A percentile compares a stretch with the other conserved stretches of the same genome.
phyloP scores from a whole-genome alignment of 2,797 vertebrate genomes.

The Poecilia velifera region DNA sequence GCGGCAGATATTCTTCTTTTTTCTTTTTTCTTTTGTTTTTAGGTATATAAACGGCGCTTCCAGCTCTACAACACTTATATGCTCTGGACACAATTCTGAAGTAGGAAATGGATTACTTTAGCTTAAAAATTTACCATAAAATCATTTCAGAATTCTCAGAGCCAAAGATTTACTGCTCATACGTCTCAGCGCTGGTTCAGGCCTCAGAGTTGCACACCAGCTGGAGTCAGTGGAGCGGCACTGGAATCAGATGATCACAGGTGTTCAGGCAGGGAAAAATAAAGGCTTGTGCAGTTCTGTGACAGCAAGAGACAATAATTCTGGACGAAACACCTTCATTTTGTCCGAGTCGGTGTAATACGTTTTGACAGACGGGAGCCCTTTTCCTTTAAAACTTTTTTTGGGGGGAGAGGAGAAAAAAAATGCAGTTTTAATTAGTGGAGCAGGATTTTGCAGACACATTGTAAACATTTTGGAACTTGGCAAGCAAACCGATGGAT shows the following conservation, averaged over 20 bases:
- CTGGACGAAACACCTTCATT: conserved; percentile 9
- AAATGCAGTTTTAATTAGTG: neutral
- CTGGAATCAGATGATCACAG: conserved; percentile 6
- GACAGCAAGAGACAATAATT: conserved; percentile 13
- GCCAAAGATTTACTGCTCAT: neutral
- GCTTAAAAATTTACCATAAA: neutral
- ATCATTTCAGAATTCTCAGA: neutral
- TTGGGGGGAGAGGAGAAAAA: no score
- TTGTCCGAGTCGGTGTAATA: neutral
- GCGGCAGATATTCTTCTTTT: neutral
- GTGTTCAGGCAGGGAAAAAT: conserved; percentile 19
- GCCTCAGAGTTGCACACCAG: conserved; percentile 7
- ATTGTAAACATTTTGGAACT: neutral
- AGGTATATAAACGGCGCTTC: no score
- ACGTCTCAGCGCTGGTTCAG: conserved; percentile 3
- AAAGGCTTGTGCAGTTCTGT: conserved; percentile 8
- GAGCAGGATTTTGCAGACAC: neutral
- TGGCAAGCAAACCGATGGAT: neutral
- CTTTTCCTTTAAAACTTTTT: conserved; percentile 4
- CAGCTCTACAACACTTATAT: neutral
- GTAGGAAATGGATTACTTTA: neutral
- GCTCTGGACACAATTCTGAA: neutral
- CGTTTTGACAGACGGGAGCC: neutral
- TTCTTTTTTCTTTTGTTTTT: no score
- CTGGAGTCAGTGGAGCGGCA: conserved; percentile 14